These are phyloP conservation scores for Pterostichus madidus DNA, from an alignment of 2,888 invertebrate species.

Conservation along the genomic window DNA sequence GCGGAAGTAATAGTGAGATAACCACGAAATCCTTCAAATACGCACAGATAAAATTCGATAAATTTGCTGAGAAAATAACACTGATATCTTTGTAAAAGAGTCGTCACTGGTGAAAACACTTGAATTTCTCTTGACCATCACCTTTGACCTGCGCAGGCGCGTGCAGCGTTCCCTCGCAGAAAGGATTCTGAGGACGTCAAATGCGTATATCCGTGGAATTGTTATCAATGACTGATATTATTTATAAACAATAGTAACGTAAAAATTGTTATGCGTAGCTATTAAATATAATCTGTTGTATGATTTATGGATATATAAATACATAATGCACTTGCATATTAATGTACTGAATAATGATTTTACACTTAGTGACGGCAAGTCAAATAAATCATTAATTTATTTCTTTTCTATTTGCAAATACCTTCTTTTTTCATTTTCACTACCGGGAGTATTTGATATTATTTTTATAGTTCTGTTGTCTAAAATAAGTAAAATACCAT, in stretches of 20 bases:
- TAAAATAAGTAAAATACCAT: too few species aligned
- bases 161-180: conserved; percentile 2
- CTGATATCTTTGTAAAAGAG: conserved; percentile 1
- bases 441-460: too few species aligned
- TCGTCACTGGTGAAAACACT: background rate
- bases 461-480: too few species aligned
- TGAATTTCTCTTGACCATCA: conserved; percentile 18
- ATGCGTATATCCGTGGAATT: conserved; percentile 19
- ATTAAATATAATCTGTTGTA: conserved; percentile 7
- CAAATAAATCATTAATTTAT: background rate
- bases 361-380: background rate
- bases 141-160: conserved; percentile 3
- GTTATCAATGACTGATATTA: conserved; percentile 45
- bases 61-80: conserved; percentile 31
- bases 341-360: background rate
- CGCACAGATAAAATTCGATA: conserved; percentile 34
- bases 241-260: conserved; percentile 43
- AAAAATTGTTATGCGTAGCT: conserved; percentile 49
- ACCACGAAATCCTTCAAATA: conserved; percentile 39
- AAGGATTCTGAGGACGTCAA: background rate
- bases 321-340: background rate
- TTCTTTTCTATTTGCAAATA: background rate
- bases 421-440: too few species aligned
- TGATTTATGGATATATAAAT: conserved; percentile 27
- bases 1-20: conserved; percentile 44